phyloP scores from a whole-genome alignment of 2,113 vertebrate genomes.

The Leptosomus discolor region DNA sequence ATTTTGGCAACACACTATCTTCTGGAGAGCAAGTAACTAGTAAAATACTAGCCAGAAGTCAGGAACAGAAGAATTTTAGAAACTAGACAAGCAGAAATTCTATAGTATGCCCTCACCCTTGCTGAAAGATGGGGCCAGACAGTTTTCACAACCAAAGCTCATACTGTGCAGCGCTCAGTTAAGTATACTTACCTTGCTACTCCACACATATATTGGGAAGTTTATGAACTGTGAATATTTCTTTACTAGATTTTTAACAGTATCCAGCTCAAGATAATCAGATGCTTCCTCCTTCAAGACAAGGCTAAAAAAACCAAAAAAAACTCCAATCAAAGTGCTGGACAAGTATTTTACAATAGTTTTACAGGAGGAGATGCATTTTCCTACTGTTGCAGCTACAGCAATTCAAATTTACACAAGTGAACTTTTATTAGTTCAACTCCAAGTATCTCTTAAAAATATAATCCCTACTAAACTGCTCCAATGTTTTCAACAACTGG shows the following conservation, averaged over 20 bases:
- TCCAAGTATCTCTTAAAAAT: not conserved
- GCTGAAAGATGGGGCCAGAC: not conserved
- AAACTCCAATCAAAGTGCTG: rapidly evolving
- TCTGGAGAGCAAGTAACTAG: not conserved
- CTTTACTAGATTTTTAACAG: slow-evolving; percentile 95
- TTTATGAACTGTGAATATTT: slow-evolving; percentile 99
- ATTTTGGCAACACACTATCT: not conserved
- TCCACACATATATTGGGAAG: slow-evolving; percentile 98
- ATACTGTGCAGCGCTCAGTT: not conserved
- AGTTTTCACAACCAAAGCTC: not conserved
- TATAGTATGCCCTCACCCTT: not conserved
- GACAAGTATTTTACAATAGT: not conserved
- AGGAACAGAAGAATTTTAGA: not conserved
- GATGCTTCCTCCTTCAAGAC: slow-evolving; percentile 97
- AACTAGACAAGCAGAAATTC: not conserved
- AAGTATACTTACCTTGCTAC: slow-evolving; percentile 87
- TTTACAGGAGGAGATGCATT: not conserved
- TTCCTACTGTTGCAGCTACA: not conserved
- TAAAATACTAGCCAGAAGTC: not conserved
- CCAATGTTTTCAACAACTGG: not conserved
- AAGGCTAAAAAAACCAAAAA: slow-evolving; percentile 71
- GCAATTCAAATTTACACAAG: not conserved
- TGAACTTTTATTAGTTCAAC: not conserved
- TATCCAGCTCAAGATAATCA: slow-evolving; percentile 96
- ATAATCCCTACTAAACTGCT: not conserved